A percentile compares a stretch with the other conserved stretches of the same genome.
Conservation (phyloP, 64 coral and sea anemone genomes). For the Exaiptasia diaphana region DNA sequence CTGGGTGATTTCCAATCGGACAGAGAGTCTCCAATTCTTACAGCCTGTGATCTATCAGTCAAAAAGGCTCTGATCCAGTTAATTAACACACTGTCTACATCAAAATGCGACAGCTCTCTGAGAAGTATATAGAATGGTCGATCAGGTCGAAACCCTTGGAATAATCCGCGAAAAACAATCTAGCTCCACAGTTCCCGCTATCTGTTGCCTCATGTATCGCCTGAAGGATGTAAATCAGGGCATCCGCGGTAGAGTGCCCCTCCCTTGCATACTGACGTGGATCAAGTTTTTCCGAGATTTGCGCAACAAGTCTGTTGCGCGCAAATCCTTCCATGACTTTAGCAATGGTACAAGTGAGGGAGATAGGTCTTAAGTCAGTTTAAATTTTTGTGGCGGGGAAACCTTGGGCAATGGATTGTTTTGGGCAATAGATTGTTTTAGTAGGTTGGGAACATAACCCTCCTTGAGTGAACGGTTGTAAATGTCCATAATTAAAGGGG, state of each 20-base stretch:
- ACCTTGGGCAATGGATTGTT: constrained; percentile 18
- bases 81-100: constrained; percentile 7
- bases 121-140: constrained; percentile 18
- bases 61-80: too few relatives aligned
- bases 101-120: not conserved
- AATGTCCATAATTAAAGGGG: too few relatives aligned
- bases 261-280: constrained; percentile 45
- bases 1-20: too few relatives aligned
- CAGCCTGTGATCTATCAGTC: too few relatives aligned
- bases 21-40: too few relatives aligned
- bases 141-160: constrained; percentile 13
- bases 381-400: constrained; percentile 20
- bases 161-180: not conserved
- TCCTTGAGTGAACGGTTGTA: too few relatives aligned
- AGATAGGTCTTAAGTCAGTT: constrained; percentile 23
- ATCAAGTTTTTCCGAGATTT: constrained; percentile 12
- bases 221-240: not conserved
- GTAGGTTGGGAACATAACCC: too few relatives aligned
- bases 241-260: not conserved
- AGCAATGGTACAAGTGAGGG: not conserved
- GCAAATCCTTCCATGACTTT: constrained; percentile 28
- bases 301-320: not conserved
- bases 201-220: not conserved
- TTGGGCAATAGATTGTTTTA: too few relatives aligned
- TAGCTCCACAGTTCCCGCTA: not conserved